Evolutionary conservation across 2,113 vertebrate genomes (phyloP).

Genomic region (Elanus axillaris): DNA sequence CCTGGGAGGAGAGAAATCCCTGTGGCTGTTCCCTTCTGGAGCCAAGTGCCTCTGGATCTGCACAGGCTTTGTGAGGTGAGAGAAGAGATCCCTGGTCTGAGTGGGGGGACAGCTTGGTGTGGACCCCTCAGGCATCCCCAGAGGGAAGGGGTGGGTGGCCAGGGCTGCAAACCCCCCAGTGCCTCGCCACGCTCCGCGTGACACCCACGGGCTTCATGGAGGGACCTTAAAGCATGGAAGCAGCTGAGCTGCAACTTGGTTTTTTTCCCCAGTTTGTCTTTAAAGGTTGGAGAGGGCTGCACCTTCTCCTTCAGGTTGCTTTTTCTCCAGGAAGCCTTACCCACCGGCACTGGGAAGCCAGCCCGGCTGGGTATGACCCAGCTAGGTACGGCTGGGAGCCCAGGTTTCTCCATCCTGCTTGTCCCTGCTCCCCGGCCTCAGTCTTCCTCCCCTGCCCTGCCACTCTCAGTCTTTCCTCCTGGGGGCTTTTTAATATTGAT

Average conservation of each 20-base stretch:
- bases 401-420: neutral
- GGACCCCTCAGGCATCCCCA: neutral
- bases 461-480: neutral
- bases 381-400: neutral
- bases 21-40: neutral
- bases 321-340: neutral
- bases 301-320: neutral
- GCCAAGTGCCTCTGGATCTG: neutral
- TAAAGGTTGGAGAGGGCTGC: neutral
- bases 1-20: neutral
- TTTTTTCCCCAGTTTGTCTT: neutral
- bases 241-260: neutral
- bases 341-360: neutral
- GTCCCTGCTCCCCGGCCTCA: neutral
- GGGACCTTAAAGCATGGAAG: neutral
- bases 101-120: neutral
- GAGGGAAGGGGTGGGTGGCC: neutral
- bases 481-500: neutral
- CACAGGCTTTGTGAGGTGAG: fast-evolving
- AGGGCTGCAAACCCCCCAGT: neutral
- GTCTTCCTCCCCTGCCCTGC: neutral
- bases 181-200: fast-evolving
- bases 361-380: neutral
- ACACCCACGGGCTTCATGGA: neutral
- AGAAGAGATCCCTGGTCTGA: too few relatives aligned